phyloP scores from a whole-genome alignment of 1,140 invertebrate genomes.

The Schlechtendalia chinensis region DNA sequence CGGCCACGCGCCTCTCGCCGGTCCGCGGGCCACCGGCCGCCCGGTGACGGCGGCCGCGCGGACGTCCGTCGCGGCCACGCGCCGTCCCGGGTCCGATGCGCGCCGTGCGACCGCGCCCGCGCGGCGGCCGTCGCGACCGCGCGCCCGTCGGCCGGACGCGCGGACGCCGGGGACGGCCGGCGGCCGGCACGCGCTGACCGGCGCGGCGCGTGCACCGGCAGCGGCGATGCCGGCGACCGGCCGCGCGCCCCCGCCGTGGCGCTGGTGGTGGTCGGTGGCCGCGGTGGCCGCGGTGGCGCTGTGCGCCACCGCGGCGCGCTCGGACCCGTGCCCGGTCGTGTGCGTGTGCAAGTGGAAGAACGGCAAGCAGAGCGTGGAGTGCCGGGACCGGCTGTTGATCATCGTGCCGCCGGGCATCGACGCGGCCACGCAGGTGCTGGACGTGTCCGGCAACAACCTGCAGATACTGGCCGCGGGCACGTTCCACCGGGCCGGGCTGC shows the following conservation, averaged over 20 bases:
- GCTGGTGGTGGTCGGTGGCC: neutral
- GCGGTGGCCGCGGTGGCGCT: neutral
- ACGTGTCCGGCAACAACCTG: slow-evolving; percentile 82
- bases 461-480: slow-evolving; percentile 76
- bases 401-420: slow-evolving; percentile 79
- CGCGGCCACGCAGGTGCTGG: slow-evolving; percentile 83
- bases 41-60: too few species aligned
- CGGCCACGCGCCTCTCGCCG: neutral
- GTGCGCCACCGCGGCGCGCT: slow-evolving; percentile 49
- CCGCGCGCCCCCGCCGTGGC: neutral
- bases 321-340: slow-evolving; percentile 68
- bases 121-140: neutral
- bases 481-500: slow-evolving; percentile 73
- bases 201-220: neutral
- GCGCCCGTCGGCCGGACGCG: neutral
- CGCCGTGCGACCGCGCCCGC: neutral
- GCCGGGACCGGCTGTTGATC: slow-evolving; percentile 74
- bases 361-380: slow-evolving; percentile 87
- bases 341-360: slow-evolving; percentile 90
- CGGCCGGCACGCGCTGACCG: neutral
- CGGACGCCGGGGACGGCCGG: neutral
- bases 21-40: too few species aligned
- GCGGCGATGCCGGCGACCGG: neutral
- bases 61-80: too few species aligned
- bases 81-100: too few species aligned